Base-by-base conservation (phyloP, 1,140 invertebrate species). In the Diprion similis region DNA sequence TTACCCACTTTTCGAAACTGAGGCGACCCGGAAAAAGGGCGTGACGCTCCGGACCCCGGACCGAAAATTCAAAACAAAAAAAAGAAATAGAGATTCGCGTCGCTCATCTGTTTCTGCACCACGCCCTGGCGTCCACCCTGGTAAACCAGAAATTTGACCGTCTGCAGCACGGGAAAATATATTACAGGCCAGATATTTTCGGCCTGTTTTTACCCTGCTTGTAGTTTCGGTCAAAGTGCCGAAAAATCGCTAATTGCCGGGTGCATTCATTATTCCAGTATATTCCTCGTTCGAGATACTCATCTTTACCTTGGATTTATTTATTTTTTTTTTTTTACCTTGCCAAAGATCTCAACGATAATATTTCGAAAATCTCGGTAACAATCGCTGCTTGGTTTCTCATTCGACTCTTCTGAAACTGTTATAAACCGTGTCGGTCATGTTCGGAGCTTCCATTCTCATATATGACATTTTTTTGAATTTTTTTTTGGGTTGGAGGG, bases 81-180 rank as follows among this genome's bases (percentile, higher is more conserved):
- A 71, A 76, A 70, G 77, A 74, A 78, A 80, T 75, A 71, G 73
- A 76, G 74, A 80, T 81, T 81, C 66, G 77, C 79, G 70, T 78
- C 73, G 78, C 70, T 77, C 69, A 74, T 78, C 72, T 65, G 48
- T 76, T 76, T 76, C 47, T 51, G 46, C 37, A 73, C 81, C 83
- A 83, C 82, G 84, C 84, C 84, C 80, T 80, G 84, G 84, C 81
- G 82, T 76, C 81, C 65, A 71, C 66, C 66, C 45, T 72, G 72
- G 78, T 74, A 10, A 46, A 74, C 78, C 78, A 67, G 81, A 81
- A 85, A 85, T 79, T 79, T 77, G 81, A 84, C 75, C 81, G 79
- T 77, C 79, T 76, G 74, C 65, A 46, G 9, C 15, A 37, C 65
- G 11, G 51, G 48, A 70, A 68, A 70, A 68, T 74, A 59, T 68